Evolutionary conservation across 2,113 vertebrate genomes (phyloP).

Genomic region (Puffinus mauretanicus): DNA sequence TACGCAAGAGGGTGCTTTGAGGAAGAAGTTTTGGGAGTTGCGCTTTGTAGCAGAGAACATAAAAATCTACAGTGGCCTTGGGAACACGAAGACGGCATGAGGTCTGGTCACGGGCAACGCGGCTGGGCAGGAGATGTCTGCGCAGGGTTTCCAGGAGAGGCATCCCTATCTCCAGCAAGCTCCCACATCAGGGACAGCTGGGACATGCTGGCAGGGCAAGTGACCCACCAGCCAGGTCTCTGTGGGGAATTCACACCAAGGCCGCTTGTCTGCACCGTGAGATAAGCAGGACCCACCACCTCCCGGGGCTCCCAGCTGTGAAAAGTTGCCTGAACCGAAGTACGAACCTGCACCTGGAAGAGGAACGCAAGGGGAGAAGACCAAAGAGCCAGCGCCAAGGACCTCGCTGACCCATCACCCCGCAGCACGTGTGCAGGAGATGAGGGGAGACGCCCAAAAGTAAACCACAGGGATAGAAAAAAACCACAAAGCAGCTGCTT

Average conservation of each 20-base stretch:
- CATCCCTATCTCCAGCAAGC: background rate
- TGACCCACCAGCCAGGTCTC: background rate
- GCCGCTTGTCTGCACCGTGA: background rate
- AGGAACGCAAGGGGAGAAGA: background rate
- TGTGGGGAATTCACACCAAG: background rate
- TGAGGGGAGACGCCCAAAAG: background rate
- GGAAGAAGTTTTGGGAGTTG: background rate
- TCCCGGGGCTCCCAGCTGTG: background rate
- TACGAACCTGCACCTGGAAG: background rate
- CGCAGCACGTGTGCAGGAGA: background rate
- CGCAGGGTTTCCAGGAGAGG: background rate
- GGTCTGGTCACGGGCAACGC: background rate
- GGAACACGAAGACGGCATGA: background rate
- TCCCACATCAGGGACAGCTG: background rate
- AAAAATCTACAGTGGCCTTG: background rate
- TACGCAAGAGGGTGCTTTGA: background rate
- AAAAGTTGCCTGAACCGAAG: background rate
- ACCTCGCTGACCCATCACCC: background rate
- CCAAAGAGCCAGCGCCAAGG: background rate
- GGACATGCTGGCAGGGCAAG: background rate
- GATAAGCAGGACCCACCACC: background rate
- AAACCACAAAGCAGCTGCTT: background rate
- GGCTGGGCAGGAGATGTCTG: background rate
- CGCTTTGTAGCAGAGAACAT: background rate
- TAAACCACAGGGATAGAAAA: accelerated